A percentile compares a stretch with the other conserved stretches of the same genome.
Conservation (phyloP, 2,797 vertebrate genomes). For the Chiropotes sagulatus region DNA sequence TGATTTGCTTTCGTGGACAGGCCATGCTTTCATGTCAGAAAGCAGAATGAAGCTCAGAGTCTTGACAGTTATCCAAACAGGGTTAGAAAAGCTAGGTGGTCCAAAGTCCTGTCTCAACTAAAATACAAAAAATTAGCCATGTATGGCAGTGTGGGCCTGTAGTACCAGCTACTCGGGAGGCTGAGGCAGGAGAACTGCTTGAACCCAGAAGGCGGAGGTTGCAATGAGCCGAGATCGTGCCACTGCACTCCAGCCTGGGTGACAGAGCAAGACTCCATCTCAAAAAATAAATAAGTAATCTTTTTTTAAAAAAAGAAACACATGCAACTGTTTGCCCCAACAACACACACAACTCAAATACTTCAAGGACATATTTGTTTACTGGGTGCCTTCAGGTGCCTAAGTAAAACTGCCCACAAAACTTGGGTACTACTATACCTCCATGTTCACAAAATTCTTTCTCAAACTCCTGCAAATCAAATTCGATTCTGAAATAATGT, state of each 20-base stretch:
- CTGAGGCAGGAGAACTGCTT: no score
- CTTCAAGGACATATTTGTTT: background rate
- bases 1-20: background rate
- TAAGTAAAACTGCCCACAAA: background rate
- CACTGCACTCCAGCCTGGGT: no score
- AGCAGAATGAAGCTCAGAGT: background rate
- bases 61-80: background rate
- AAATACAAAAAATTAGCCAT: no score
- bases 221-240: no score
- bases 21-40: background rate
- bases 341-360: background rate
- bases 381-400: accelerated
- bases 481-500: background rate
- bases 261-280: no score
- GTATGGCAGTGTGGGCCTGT: no score
- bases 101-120: background rate
- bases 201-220: no score
- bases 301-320: background rate
- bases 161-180: no score
- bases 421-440: accelerated
- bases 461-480: background rate
- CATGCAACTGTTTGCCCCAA: background rate
- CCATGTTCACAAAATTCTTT: background rate
- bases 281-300: background rate
- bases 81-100: background rate